phyloP scores from a whole-genome alignment of 92 coral and sea anemone species.

The Ricordea florida region DNA sequence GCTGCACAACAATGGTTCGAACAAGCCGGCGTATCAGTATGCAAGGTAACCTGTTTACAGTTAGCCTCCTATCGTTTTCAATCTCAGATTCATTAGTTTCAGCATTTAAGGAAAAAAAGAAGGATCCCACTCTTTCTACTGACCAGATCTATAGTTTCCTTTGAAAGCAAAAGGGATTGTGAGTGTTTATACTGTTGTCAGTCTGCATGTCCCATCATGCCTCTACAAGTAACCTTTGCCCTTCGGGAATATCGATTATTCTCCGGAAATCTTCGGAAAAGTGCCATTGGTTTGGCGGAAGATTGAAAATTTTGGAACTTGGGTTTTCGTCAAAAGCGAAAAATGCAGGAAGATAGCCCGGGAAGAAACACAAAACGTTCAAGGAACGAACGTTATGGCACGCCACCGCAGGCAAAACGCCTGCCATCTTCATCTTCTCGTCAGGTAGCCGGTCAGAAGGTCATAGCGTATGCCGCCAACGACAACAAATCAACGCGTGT shows the following conservation, averaged over 20 bases:
- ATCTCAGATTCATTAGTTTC: background rate
- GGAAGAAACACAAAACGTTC: conserved; percentile 30
- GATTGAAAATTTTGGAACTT: conserved; percentile 8
- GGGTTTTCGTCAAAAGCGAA: background rate
- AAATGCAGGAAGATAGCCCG: conserved; percentile 61
- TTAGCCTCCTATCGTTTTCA: background rate
- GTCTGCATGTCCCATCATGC: conserved; percentile 15
- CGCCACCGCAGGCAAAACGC: conserved; percentile 63
- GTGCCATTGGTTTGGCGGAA: background rate
- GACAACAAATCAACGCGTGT: conserved; percentile 80
- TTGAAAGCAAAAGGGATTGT: too few species aligned
- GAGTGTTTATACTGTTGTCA: too few species aligned
- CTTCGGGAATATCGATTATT: background rate
- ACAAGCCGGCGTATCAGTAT: background rate
- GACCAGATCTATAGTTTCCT: background rate
- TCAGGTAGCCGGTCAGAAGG: conserved; percentile 63
- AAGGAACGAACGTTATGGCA: conserved; percentile 72
- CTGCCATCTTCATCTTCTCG: conserved; percentile 59
- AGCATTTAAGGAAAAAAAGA: background rate
- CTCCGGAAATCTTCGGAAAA: background rate
- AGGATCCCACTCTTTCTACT: background rate
- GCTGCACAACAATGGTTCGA: background rate
- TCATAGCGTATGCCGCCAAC: conserved; percentile 69
- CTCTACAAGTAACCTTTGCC: too few species aligned
- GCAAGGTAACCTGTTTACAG: too few species aligned